A percentile compares a stretch with the other conserved stretches of the same genome.
Evolutionary conservation across 2,797 vertebrate species (phyloP).

Genomic region (Silurus aristotelis): DNA sequence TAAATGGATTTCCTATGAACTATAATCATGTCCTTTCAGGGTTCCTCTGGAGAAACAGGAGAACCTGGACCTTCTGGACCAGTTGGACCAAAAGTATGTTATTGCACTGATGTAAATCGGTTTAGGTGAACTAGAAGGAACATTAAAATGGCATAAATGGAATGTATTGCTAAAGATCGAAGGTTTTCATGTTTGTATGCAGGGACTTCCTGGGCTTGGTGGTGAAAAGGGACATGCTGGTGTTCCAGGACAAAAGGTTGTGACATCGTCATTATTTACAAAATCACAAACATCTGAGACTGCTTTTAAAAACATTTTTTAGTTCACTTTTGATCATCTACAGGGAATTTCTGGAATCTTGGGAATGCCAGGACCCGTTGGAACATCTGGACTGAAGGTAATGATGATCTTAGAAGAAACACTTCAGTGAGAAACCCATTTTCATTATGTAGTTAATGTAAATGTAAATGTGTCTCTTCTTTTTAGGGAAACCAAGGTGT

Average conservation of each 20-base stretch:
- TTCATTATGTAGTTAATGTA: not conserved
- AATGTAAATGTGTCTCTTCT: not conserved
- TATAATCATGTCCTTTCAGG: constrained; percentile 38
- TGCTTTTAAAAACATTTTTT: not conserved
- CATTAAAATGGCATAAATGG: not conserved
- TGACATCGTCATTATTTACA: no score
- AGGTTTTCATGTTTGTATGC: not conserved
- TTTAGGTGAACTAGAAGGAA: not conserved
- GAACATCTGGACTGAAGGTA: constrained; percentile 71
- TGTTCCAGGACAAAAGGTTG: constrained; percentile 66
- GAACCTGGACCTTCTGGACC: constrained; percentile 60
- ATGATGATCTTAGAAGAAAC: not conserved
- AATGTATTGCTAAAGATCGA: not conserved
- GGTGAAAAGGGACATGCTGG: constrained; percentile 65
- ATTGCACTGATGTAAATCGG: not conserved
- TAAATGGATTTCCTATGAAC: not conserved
- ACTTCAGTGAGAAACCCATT: not conserved
- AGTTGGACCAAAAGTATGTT: constrained; percentile 69
- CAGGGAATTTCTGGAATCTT: constrained; percentile 69
- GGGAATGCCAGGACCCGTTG: constrained; percentile 65
- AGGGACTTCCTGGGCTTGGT: constrained; percentile 73
- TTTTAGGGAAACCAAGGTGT: constrained; percentile 70
- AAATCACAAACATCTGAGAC: not conserved
- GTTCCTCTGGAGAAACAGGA: constrained; percentile 49
- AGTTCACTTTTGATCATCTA: not conserved